A percentile compares a stretch with the other conserved stretches of the same genome.
Conservation (phyloP, 2,888 invertebrate species). For the Ophion ventricosus region DNA sequence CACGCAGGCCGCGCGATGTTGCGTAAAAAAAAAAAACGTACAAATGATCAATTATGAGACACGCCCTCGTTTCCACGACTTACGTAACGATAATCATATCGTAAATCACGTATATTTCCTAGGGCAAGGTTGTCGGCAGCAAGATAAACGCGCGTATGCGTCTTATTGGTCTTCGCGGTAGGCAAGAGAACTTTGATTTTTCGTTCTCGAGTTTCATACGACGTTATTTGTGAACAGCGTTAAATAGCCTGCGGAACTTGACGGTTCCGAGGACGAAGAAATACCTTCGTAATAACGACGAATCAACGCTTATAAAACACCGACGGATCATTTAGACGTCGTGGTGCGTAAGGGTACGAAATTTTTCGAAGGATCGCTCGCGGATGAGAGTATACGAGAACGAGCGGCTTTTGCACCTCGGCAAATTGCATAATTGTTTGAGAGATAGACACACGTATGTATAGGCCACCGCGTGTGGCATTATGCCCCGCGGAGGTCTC, state of each 20-base stretch:
- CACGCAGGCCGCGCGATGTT: too few relatives aligned
- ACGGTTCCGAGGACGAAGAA: background rate
- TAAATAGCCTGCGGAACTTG: conserved; percentile 5
- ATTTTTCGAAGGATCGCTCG: background rate
- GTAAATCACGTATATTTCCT: conserved; percentile 56
- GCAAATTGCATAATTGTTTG: conserved; percentile 21
- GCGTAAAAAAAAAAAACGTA: conserved; percentile 7
- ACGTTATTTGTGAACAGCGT: conserved; percentile 7
- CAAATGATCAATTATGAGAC: conserved; percentile 34
- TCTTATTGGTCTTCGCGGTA: background rate
- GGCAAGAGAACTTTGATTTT: conserved; percentile 6
- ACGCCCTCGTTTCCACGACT: conserved; percentile 51
- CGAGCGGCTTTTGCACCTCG: background rate
- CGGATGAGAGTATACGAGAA: background rate
- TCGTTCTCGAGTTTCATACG: background rate
- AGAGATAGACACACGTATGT: background rate
- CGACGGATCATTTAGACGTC: background rate
- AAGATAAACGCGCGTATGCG: background rate
- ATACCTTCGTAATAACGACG: background rate
- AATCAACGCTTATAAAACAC: background rate
- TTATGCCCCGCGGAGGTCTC: background rate
- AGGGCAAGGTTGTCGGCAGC: conserved; percentile 54
- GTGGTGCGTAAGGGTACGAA: background rate
- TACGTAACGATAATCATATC: conserved; percentile 43
- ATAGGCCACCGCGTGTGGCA: background rate